Conservation (phyloP, 1,140 invertebrate species). For the Neuroterus valhalla region DNA sequence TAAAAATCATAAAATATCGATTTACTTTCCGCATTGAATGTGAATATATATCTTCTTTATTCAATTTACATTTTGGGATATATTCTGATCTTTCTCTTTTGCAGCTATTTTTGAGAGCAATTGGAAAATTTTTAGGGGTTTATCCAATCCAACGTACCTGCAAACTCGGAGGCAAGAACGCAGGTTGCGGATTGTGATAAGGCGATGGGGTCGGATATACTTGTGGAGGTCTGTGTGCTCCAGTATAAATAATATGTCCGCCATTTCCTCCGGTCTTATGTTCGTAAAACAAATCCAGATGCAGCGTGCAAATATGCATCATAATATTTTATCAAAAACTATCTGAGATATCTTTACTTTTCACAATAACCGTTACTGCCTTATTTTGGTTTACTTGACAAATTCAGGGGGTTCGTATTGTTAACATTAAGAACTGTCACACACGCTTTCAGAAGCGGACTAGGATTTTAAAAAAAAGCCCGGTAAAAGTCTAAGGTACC, state of each 20-base stretch:
- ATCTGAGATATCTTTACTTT: no score
- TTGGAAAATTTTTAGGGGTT: not conserved
- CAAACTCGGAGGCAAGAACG: conserved; percentile 72
- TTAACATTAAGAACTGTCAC: no score
- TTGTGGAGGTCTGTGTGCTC: conserved; percentile 73
- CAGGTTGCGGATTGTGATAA: conserved; percentile 74
- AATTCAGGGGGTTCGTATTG: no score
- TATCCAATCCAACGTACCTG: conserved; percentile 62
- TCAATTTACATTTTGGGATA: not conserved
- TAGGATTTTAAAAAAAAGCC: no score
- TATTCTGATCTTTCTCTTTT: conserved; percentile 1
- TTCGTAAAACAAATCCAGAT: conserved; percentile 63
- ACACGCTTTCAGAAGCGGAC: no score
- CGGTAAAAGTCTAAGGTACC: no score
- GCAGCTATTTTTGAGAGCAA: not conserved
- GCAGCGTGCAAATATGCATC: conserved; percentile 66
- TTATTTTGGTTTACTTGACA: no score
- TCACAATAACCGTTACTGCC: no score
- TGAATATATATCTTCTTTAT: not conserved
- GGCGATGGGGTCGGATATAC: conserved; percentile 73
- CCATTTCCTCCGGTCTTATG: conserved; percentile 68
- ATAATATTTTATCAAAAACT: conserved; percentile 48
- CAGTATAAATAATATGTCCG: conserved; percentile 70
- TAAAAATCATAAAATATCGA: conserved; percentile 54
- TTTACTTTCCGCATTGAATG: not conserved